A percentile compares a stretch with the other conserved stretches of the same genome.
Evolutionary conservation across 2,113 vertebrate species (phyloP).

Genomic region (Psilopsiagon aurifrons): DNA sequence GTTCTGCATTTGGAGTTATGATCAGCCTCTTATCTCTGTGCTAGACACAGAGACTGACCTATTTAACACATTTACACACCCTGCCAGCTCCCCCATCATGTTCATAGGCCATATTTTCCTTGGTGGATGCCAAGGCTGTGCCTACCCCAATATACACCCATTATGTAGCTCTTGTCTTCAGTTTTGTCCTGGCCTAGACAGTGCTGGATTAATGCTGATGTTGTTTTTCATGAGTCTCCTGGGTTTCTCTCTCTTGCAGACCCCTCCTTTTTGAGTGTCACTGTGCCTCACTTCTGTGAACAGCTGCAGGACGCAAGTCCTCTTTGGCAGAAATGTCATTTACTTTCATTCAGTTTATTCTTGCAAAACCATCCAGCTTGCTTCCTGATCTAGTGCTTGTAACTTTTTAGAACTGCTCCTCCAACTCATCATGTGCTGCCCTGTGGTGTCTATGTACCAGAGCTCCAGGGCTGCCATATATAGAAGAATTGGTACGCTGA

Average conservation of each 20-base stretch:
- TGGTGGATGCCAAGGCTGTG: background rate
- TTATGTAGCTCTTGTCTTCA: fast-evolving
- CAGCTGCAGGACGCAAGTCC: background rate
- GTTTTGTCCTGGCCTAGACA: background rate
- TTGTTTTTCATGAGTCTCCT: background rate
- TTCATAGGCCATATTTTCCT: background rate
- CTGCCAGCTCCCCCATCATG: fast-evolving
- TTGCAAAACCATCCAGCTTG: background rate
- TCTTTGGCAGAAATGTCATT: background rate
- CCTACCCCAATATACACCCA: fast-evolving
- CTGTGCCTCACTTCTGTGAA: background rate
- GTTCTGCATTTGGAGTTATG: background rate
- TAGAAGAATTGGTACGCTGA: background rate
- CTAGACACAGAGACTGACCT: background rate
- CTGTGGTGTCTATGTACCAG: background rate
- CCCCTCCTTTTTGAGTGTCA: background rate
- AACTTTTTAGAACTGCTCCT: background rate
- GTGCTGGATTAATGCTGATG: background rate
- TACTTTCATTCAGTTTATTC: background rate
- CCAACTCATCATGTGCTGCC: background rate
- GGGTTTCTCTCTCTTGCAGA: background rate
- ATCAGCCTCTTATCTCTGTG: background rate
- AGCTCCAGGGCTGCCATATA: constrained; percentile 32
- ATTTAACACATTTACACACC: background rate
- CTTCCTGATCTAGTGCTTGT: background rate